Evolutionary conservation across 2,113 vertebrate genomes (phyloP), one percentile per base, ranked within the genome.

Genomic region (Callionymus lyra): DNA sequence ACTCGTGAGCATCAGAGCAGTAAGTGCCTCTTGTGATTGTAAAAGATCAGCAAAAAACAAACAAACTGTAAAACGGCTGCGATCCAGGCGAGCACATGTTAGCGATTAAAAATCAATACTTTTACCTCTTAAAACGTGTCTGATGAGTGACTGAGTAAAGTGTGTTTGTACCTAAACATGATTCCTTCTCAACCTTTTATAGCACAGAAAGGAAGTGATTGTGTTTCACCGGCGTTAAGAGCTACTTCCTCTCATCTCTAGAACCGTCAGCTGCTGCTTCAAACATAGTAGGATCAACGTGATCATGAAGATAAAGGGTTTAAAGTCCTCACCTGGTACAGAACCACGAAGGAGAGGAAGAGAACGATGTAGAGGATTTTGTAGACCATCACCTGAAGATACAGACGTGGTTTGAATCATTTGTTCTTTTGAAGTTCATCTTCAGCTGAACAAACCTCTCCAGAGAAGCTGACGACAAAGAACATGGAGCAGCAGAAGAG

Each of bases 401-500:
- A 6, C 13, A 16, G 21, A 27, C 21, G n/a, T n/a, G n/a, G n/a
- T n/a, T n/a, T n/a, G n/a, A 27, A 27, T 27, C 21, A 27, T 27
- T 27, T n/a, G n/a, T n/a, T n/a, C n/a, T n/a, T n/a, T n/a, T n/a
- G n/a, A n/a, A 27, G 9, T 13, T 15, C 12, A 31, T 2, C 17
- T 17, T 40, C 10, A 38, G 16, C 11, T 17, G 4, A 10, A 16
- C 32, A 9, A 57, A 82, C 79, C 41, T 81, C 87, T 60, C 86
- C 82, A 0, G 57, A 71, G 59, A 86, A 86, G 71, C 87, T 86
- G 71, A 85, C 49, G 11, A 86, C 41, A 52, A 84, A 86, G 68
- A 87, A 83, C 74, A 87, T 82, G 47, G 77, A 74, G 43, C 80
- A 79, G 44, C 87, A 89, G 68, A 84, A 79, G 32, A 82, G 74